These are phyloP conservation scores for Spisula subtruncata DNA, from an alignment of 2,888 invertebrate species.

Conservation along the genomic window DNA sequence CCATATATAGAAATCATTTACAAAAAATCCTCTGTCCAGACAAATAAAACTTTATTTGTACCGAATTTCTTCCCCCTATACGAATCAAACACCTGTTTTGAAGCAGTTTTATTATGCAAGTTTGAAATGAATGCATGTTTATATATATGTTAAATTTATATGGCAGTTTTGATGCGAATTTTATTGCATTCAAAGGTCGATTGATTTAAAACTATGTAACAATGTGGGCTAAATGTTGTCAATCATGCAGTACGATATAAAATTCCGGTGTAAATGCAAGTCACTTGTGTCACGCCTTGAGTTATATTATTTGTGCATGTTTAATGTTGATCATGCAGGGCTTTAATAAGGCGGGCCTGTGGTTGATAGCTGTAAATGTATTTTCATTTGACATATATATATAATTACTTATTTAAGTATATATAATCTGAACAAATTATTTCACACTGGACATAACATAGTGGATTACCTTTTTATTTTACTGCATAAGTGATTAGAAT, in stretches of 20 bases:
- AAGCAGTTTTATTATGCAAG: not conserved
- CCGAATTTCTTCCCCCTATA: not conserved
- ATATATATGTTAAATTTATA: not conserved
- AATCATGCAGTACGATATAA: not conserved
- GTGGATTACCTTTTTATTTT: not conserved
- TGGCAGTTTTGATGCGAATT: not conserved
- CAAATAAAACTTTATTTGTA: not conserved
- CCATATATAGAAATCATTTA: not conserved
- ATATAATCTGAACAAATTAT: too few species aligned
- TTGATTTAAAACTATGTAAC: not conserved
- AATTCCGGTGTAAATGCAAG: not conserved
- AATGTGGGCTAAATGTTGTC: not conserved
- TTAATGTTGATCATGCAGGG: too few species aligned
- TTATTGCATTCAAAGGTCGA: not conserved
- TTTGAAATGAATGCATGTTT: not conserved
- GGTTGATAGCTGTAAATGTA: too few species aligned
- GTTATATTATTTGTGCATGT: not conserved
- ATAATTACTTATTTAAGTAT: too few species aligned
- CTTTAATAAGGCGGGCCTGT: too few species aligned
- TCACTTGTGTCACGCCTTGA: not conserved
- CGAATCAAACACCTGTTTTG: not conserved
- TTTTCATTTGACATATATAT: too few species aligned
- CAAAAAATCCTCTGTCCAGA: not conserved
- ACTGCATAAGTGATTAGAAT: not conserved
- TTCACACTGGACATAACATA: not conserved